Percentiles rank a stretch among this genome's conserved stretches.
phyloP scores from a whole-genome alignment of 2,113 vertebrate species.

The Callorhinus ursinus region DNA sequence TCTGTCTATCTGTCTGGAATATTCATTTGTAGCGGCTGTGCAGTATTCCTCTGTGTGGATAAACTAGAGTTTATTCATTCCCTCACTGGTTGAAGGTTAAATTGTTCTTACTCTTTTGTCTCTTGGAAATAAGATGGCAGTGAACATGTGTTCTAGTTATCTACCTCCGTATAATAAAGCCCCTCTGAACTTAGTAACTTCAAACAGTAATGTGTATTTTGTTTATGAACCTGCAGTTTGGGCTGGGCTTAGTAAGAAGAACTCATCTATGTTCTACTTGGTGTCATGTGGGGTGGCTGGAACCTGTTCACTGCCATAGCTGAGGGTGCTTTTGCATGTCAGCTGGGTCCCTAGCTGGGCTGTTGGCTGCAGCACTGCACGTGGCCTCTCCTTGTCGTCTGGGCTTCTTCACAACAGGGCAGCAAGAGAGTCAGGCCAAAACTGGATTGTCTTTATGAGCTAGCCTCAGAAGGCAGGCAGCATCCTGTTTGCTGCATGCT shows the following conservation, averaged over 20 bases:
- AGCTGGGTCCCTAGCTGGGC: too few species aligned
- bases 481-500: rapidly evolving
- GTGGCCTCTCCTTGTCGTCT: background rate
- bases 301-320: background rate
- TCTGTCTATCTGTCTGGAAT: background rate
- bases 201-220: background rate
- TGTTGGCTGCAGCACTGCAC: rapidly evolving
- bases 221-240: background rate
- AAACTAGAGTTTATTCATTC: background rate
- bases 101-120: background rate
- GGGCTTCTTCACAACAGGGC: background rate
- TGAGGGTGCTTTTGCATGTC: background rate
- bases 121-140: background rate
- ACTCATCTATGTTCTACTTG: background rate
- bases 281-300: rapidly evolving
- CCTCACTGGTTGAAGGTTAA: background rate
- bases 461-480: background rate
- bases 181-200: background rate
- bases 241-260: background rate
- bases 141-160: background rate
- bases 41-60: background rate
- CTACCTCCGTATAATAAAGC: background rate
- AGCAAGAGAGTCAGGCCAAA: background rate
- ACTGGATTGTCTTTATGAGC: background rate
- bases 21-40: background rate